Base-by-base conservation (phyloP, 2,888 invertebrate genomes). In the Strigamia maritima region DNA sequence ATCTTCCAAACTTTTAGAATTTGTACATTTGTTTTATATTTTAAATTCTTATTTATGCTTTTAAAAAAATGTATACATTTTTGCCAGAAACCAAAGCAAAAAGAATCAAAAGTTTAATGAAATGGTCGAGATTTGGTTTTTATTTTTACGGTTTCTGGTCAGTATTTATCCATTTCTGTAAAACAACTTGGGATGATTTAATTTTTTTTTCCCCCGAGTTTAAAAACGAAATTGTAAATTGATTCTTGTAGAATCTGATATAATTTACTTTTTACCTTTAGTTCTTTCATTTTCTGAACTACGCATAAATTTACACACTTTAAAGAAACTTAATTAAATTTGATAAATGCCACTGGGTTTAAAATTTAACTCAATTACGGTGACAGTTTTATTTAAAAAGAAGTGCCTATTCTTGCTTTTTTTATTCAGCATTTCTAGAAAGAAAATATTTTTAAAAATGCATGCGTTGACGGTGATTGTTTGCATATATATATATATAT, bases 331-430 rank as follows among this genome's bases (percentile, higher is more conserved):
- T 16, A 19, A 65, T 65, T 16, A 19, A 65, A 65, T 24, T 24
- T 65, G 24, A 22, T 24, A 65, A 24, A 49, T 24, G 60, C 60
- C 24, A 24, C 22, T 65, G 0, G 22, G 24, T 22, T 65, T 7
- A 22, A 24, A 65, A 65, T 65, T 22, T n/a, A 65, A 65, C 60
- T 65, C 6, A 24, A 24, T 65, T 22, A 22, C 24, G 60, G 60
- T 65, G 60, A 22, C 14, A 65, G 60, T 65, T 65, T 65, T 65
- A 65, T 65, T 65, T 65, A 65, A n/a, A 22, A 24, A 24, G 19
- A 65, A 65, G 60, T 65, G 60, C 60, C 60, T 65, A 24, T 65
- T 65, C 22, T 65, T 65, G 60, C 60, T 65, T 65, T 65, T 65
- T 65, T 22, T 65, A 44, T 44, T 16, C 60, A 65, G 60, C 22